Percentiles rank a stretch among this genome's conserved stretches.
These are phyloP conservation scores for Chaitophorus viminalis DNA, from an alignment of 2,888 invertebrate species.

Conservation along the genomic window DNA sequence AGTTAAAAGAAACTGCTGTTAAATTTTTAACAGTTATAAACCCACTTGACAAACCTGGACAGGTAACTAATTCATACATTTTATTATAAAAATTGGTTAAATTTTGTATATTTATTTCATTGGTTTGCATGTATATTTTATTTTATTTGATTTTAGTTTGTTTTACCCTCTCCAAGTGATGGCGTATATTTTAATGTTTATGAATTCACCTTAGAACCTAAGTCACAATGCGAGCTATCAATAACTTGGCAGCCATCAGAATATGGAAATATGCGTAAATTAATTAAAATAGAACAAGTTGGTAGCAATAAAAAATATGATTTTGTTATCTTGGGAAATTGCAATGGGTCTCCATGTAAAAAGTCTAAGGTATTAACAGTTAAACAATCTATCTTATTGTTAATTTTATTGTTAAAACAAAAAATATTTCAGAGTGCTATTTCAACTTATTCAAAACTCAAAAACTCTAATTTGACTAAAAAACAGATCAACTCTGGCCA, in stretches of 20 bases:
- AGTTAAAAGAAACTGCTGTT: conserved; percentile 47
- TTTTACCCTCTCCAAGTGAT: conserved; percentile 41
- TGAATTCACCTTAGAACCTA: conserved; percentile 39
- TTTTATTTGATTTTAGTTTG: conserved; percentile 19
- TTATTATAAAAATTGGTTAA: not conserved
- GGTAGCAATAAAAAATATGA: conserved; percentile 53
- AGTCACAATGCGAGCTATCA: conserved; percentile 28
- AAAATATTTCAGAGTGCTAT: conserved; percentile 10
- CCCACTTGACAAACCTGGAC: conserved; percentile 48
- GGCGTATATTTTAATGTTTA: conserved; percentile 52
- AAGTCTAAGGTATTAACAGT: conserved; percentile 23
- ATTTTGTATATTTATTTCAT: not conserved
- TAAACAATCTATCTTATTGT: not conserved
- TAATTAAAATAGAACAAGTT: conserved; percentile 53
- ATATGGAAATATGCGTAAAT: conserved; percentile 57
- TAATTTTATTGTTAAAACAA: not conserved
- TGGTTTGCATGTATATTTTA: not conserved
- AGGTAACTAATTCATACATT: conserved; percentile 28
- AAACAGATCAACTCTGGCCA: not conserved
- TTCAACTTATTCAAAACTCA: conserved; percentile 7
- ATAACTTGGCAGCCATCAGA: conserved; percentile 48
- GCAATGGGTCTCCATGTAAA: conserved; percentile 37
- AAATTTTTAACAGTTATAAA: conserved; percentile 54
- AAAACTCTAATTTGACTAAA: conserved; percentile 12
- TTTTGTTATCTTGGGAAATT: conserved; percentile 57